Percentiles rank a stretch among this genome's conserved stretches.
Conservation (phyloP, 2,888 invertebrate species). For the Epirrhoe alternata region DNA sequence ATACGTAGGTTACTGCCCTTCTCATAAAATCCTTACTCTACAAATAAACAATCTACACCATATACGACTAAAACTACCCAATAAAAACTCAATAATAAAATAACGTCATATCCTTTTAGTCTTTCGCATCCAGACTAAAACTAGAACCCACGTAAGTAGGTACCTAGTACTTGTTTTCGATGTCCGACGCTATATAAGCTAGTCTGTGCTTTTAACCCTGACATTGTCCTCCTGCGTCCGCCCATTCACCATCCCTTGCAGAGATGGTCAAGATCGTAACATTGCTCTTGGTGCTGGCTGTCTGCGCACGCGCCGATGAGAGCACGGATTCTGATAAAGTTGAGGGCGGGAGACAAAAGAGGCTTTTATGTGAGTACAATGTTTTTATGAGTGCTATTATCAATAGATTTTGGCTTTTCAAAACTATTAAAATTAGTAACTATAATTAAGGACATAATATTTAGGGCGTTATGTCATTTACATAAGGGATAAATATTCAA, state of each 20-base stretch:
- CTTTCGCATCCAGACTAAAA: conserved; percentile 72
- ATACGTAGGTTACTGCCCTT: neutral
- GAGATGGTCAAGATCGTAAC: conserved; percentile 62
- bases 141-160: conserved; percentile 77
- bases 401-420: neutral
- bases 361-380: conserved; percentile 67
- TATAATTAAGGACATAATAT: too few relatives aligned
- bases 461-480: too few relatives aligned
- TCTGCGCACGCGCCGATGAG: conserved; percentile 44
- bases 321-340: conserved; percentile 31
- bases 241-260: conserved; percentile 52
- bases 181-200: conserved; percentile 78
- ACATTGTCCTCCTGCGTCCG: conserved; percentile 72
- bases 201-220: conserved; percentile 73
- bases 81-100: conserved; percentile 34
- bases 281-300: conserved; percentile 51
- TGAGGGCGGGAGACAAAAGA: conserved; percentile 58
- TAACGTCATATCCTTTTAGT: conserved; percentile 72
- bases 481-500: too few relatives aligned
- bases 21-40: conserved; percentile 23
- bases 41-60: conserved; percentile 15
- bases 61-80: conserved; percentile 19
- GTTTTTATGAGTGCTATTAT: neutral
- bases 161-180: conserved; percentile 68
- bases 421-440: too few relatives aligned